A percentile compares a stretch with the other conserved stretches of the same genome.
Evolutionary conservation across 2,113 vertebrate genomes (phyloP).

Genomic region (Ahaetulla prasina): DNA sequence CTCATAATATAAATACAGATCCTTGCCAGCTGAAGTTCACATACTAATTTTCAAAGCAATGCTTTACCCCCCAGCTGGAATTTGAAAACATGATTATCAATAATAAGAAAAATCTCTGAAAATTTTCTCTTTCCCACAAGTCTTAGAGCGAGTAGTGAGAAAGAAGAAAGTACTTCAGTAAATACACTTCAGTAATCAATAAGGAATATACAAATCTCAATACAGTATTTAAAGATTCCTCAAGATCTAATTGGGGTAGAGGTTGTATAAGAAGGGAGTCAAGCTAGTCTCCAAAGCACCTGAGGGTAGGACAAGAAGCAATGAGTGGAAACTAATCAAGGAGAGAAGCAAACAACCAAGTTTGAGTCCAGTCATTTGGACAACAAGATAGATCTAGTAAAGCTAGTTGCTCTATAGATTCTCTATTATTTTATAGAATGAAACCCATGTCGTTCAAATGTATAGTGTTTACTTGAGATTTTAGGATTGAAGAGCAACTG

Average conservation of each 20-base stretch:
- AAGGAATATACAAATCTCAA: conserved; percentile 35
- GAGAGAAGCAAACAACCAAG: background rate
- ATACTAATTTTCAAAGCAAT: conserved; percentile 1
- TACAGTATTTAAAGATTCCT: background rate
- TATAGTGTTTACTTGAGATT: background rate
- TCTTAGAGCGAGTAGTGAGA: background rate
- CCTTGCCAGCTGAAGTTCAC: background rate
- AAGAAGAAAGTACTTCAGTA: background rate
- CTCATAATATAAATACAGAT: background rate
- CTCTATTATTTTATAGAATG: background rate
- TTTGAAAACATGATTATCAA: background rate
- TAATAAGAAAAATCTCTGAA: background rate
- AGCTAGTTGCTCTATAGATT: background rate
- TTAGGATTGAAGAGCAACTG: background rate
- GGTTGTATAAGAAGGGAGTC: background rate
- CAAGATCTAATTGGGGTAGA: background rate
- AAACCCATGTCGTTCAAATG: background rate
- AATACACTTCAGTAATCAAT: conserved; percentile 8
- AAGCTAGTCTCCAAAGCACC: too few relatives aligned
- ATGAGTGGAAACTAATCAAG: too few relatives aligned
- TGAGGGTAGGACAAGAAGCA: too few relatives aligned
- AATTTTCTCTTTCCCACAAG: conserved; percentile 4
- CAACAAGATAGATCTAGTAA: background rate
- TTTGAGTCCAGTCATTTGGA: background rate
- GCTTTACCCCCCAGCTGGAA: background rate